phyloP scores from a whole-genome alignment of 2,113 vertebrate genomes.

The Thryonomys swinderianus region DNA sequence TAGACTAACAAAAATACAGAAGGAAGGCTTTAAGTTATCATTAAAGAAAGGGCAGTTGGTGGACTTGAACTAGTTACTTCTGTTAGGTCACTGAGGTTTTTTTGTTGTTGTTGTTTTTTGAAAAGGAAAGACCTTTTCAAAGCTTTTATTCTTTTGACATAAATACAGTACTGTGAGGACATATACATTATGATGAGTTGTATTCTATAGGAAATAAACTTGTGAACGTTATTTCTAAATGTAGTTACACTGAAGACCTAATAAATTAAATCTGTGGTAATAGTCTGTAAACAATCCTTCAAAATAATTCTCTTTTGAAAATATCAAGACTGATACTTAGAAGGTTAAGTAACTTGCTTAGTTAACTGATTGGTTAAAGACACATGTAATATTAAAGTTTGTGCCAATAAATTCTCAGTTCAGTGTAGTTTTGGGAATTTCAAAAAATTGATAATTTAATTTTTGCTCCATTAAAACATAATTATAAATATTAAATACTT shows the following conservation, averaged over 20 bases:
- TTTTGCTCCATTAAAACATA: conserved; percentile 25
- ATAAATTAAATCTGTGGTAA: conserved; percentile 1
- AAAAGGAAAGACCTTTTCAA: conserved; percentile 19
- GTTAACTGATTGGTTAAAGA: not conserved
- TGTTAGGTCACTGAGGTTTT: not conserved
- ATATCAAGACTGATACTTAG: not conserved
- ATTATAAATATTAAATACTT: conserved; percentile 51
- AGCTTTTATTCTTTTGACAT: not conserved
- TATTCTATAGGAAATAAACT: not conserved
- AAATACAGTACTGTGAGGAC: not conserved
- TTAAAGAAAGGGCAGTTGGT: conserved; percentile 27
- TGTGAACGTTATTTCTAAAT: conserved; percentile 7
- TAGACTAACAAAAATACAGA: not conserved
- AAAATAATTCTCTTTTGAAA: conserved; percentile 17
- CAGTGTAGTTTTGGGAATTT: conserved; percentile 4
- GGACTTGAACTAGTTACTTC: conserved; percentile 8
- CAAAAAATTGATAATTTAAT: conserved; percentile 27
- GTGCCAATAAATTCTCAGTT: not conserved
- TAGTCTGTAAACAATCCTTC: not conserved
- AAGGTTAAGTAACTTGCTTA: not conserved
- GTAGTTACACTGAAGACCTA: not conserved
- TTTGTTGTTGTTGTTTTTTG: too few species aligned
- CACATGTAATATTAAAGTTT: not conserved
- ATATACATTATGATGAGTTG: not conserved
- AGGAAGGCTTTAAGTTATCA: not conserved